Evolutionary conservation across 2,888 invertebrate genomes (phyloP), one percentile per base, ranked within the genome.

Genomic region (Drosophila robusta): DNA sequence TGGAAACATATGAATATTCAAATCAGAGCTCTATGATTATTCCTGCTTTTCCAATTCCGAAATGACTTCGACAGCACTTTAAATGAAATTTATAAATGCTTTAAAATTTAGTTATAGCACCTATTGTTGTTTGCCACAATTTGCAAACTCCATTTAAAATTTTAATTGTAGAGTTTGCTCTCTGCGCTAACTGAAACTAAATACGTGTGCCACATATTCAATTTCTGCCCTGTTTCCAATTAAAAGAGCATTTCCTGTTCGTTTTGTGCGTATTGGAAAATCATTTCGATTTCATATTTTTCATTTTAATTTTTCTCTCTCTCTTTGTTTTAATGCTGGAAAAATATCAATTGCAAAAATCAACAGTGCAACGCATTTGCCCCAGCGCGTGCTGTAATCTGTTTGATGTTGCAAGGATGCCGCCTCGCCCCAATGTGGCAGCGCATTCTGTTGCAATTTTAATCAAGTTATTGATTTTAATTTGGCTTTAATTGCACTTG

Each of bases 401-500:
- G 77, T 75, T 77, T 86, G 81, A 84, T 77, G 74, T 63, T 52
- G 62, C 80, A 22, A 54, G 54, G 54, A 44, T 32, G 50, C 41
- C 9, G 22, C 38, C 1, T 9, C 41, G 29, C 9, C 26, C 8
- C 8, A 29, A 29, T 8, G 26, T 7, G 7, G 16, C 11, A 26
- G 32, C 29, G 29, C 38, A 42, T 64, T 18, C 58, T 62, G 69
- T 70, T 75, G 75, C 65, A 72, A 65, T 68, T 75, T 75, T 68
- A 75, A 80, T 80, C 79, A 87, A 81, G 74, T 85, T 87, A 86
- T 86, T 86, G 87, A 86, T 87, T 86, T 85, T 85, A 85, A 87
- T 82, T 80, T 78, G 85, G 75, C 65, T 78, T 81, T 84, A 84
- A 85, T 84, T 86, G 83, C 83, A 80, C 80, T 83, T 76, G 78